Evolutionary conservation across 2,113 vertebrate genomes (phyloP), one percentile per base, ranked within the genome.

Genomic region (Neodontobutis hainanensis): DNA sequence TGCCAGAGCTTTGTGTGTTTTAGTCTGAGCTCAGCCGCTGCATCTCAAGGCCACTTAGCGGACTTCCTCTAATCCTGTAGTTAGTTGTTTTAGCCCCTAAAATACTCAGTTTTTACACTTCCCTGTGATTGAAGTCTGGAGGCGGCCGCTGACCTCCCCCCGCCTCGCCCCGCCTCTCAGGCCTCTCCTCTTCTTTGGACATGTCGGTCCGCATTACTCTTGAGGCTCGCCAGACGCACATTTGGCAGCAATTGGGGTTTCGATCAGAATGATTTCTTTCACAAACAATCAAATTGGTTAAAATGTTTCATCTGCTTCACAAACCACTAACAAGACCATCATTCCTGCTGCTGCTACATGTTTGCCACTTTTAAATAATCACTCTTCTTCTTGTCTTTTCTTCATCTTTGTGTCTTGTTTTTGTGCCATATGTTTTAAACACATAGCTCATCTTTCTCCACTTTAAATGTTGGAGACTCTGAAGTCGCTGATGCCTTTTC

Each of bases 211-310:
- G 82, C 92, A 95, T 98, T 98, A 97, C 55, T 12, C 5, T 61
- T 95, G 95, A 99, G 78, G 87, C 78, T 91, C 85, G 59, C 84
- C 97, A 99, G 96, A 92, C 84, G 73, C 88, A 87, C 84, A 88
- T 92, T 94, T 92, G 94, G 94, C 94, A 94, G 94, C 94, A 94
- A 90, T 95, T 94, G 92, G 73, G 89, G 91, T 92, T 95, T 96
- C 94, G 94, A 97, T 96, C 96, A 95, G 94, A 96, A 95, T 95
- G 91, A 95, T 97, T 98, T 93, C 92, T 94, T 95, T 95, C 94
- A 95, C 96, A 98, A 98, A 98, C 97, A 98, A 96, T 97, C 95
- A 94, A 93, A 94, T 95, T 95, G 88, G 93, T 92, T 96, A 94
- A 97, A 95, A 94, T 73, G 90, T 97, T 96, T 96, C 96, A 96